phyloP scores from a whole-genome alignment of 2,113 vertebrate genomes.

The Syrmaticus mikado region DNA sequence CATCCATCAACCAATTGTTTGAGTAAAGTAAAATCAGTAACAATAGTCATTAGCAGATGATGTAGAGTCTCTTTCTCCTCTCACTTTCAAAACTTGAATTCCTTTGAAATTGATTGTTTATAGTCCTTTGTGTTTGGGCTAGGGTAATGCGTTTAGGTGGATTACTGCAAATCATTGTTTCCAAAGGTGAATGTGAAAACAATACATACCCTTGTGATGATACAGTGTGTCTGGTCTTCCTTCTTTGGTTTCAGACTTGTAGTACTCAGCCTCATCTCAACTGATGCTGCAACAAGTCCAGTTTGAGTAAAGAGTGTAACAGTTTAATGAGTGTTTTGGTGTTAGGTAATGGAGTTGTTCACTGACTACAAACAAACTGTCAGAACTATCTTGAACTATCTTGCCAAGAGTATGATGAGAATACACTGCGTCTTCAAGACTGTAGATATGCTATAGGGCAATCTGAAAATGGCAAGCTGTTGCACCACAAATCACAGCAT shows the following conservation, averaged over 20 bases:
- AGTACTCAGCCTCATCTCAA: not conserved
- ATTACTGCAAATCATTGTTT: constrained; percentile 12
- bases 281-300: not conserved
- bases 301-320: rapidly evolving
- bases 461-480: not conserved
- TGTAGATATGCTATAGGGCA: not conserved
- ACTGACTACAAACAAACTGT: not conserved
- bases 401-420: not conserved
- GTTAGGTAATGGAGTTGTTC: not conserved
- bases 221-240: not conserved
- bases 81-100: constrained; percentile 1
- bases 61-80: not conserved
- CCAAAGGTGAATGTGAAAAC: not conserved
- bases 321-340: not conserved
- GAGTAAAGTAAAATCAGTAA: constrained; percentile 20
- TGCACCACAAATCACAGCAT: not conserved
- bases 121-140: not conserved
- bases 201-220: not conserved
- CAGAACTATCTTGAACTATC: not conserved
- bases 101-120: constrained; percentile 11
- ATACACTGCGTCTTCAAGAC: not conserved
- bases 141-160: not conserved
- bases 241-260: not conserved
- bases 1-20: constrained; percentile 4
- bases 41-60: constrained; percentile 12